Evolutionary conservation across 2,797 vertebrate species (phyloP), one percentile per base, ranked within the genome.

Genomic region (Sparidentex hasta): DNA sequence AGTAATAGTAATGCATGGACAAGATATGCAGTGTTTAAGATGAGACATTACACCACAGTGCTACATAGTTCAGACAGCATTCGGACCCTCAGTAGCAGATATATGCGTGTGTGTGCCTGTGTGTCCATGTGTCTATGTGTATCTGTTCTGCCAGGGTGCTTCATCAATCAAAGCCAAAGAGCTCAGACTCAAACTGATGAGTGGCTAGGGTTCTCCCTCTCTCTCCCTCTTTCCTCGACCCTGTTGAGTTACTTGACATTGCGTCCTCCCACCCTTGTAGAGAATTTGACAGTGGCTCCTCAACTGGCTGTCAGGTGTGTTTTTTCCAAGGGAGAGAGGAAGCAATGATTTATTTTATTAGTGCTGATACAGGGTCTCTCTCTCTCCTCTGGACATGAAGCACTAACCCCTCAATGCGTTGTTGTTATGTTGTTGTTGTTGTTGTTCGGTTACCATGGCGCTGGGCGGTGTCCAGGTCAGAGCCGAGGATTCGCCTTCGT

Each of bases 401-500:
- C 94, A 96, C 95, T 96, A 96, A 96, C 95, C 95, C 94, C 93
- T 94, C 94, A 96, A 92, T 96, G 94, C 94, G 93, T 95, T 95
- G 94, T 95, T 95, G 92, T 95, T 87, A 93, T 94, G 91, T 94
- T 95, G 94, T 96, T 93, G 93, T 95, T 93, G 93, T 95, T 94
- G 94, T 95, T 95, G 95, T 96, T 96, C 90, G 95, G 93, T 95
- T 92, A 91, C 95, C 94, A 94, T 95, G 96, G 96, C 95, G 95
- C 95, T 95, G 95, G 95, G 96, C 95, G 97, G 96, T 96, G 94
- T 97, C 96, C 96, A 97, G 97, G 97, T 96, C 97, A 98, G 96
- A 98, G 97, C 96, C 96, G 97, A 94, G 97, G 97, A 96, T 98
- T 98, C 97, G 97, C 97, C 97, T 97, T 97, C 96, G 96, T 97